Conservation (phyloP, 92 coral and sea anemone species). For the Phenganax subtilis region DNA sequence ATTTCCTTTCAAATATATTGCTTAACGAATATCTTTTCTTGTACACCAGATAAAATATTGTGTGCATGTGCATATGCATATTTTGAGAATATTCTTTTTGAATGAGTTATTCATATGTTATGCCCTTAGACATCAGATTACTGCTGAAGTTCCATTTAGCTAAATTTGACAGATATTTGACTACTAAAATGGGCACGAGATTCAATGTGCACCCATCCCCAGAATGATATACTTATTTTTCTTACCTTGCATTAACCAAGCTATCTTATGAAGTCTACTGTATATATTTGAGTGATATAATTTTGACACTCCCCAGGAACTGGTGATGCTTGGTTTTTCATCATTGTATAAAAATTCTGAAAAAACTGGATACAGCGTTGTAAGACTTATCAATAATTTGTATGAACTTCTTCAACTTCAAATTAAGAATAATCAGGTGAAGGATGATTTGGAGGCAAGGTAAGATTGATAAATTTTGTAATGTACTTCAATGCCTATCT, state of each 20-base stretch:
- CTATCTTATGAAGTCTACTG: background rate
- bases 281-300: background rate
- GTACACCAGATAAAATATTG: background rate
- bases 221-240: too few species aligned
- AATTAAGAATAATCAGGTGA: constrained; percentile 60
- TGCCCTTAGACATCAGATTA: too few species aligned
- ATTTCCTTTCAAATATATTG: constrained; percentile 3
- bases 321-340: constrained; percentile 76
- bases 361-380: constrained; percentile 60
- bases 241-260: background rate
- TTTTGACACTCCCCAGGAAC: constrained; percentile 51
- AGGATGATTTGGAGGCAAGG: constrained; percentile 89
- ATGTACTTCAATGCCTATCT: background rate
- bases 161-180: too few species aligned
- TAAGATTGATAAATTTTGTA: constrained; percentile 19
- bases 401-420: constrained; percentile 87
- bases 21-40: constrained; percentile 1
- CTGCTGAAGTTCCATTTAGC: too few species aligned
- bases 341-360: constrained; percentile 63
- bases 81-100: too few species aligned
- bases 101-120: too few species aligned
- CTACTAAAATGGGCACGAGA: too few species aligned
- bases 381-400: constrained; percentile 80
- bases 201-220: too few species aligned
- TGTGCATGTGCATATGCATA: background rate